Percentiles rank a stretch among this genome's conserved stretches.
These are phyloP conservation scores for Drosophila bifasciata DNA, from an alignment of 1,140 invertebrate species.

Conservation along the genomic window DNA sequence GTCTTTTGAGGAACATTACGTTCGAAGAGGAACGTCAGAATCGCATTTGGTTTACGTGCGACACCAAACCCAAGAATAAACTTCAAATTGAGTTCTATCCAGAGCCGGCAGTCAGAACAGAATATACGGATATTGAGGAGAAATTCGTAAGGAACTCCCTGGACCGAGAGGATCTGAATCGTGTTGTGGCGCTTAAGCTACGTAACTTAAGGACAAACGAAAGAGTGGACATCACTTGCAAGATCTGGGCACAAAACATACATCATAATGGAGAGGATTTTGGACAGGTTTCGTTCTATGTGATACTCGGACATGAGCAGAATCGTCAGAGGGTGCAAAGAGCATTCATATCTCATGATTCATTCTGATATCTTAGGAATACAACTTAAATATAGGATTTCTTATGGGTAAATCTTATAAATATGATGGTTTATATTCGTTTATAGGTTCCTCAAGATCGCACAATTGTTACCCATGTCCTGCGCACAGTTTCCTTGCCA, in stretches of 20 bases:
- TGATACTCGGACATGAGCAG: constrained; percentile 9
- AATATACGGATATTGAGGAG: constrained; percentile 30
- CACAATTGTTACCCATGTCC: constrained; percentile 93
- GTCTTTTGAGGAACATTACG: constrained; percentile 1
- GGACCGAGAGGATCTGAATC: constrained; percentile 40
- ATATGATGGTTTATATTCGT: not conserved
- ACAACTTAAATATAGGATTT: not conserved
- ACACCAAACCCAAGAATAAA: not conserved
- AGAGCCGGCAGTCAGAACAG: constrained; percentile 29
- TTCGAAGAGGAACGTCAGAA: constrained; percentile 1
- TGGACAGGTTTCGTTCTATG: constrained; percentile 29
- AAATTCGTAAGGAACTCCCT: constrained; percentile 2
- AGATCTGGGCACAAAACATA: constrained; percentile 59
- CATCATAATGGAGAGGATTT: not conserved
- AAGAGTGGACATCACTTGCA: constrained; percentile 27
- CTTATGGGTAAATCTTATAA: not conserved
- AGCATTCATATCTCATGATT: constrained; percentile 7
- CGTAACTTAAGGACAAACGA: constrained; percentile 26
- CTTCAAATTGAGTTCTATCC: constrained; percentile 36
- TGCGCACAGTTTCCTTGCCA: constrained; percentile 93
- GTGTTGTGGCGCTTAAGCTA: constrained; percentile 52
- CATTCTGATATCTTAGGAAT: not conserved
- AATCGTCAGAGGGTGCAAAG: not conserved
- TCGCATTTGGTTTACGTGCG: constrained; percentile 59
- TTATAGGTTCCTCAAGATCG: constrained; percentile 87